Evolutionary conservation across 2,797 vertebrate genomes (phyloP), one percentile per base, ranked within the genome.

Genomic region (Neopelma chrysocephalum): DNA sequence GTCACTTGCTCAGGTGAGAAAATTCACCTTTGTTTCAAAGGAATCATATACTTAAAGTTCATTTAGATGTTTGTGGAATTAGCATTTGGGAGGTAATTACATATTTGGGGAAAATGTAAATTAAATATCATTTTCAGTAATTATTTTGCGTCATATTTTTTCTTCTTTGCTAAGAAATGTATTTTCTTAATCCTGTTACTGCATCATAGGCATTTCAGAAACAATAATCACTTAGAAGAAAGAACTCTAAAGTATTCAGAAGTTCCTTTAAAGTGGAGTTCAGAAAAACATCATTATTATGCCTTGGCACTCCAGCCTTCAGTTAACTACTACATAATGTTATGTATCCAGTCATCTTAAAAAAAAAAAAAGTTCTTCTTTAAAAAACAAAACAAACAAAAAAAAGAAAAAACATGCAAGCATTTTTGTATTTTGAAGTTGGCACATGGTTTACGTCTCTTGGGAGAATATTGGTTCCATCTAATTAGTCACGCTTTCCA

Each of bases 401-500:
- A n/a, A n/a, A 43, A 17, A n/a, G 4, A 36, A 77, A 72, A 87
- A 90, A 43, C 40, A 87, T 21, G 51, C 54, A 88, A 86, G 93
- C 78, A 78, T 90, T 95, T 96, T 84, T 92, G 29, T 90, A 82
- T 96, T 97, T 97, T 96, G 81, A 96, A 94, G 94, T 89, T 93
- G 92, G 91, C 17, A 85, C 95, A 76, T 97, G 96, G 87, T 96
- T 97, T 97, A 65, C 89, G 78, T 96, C 93, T 97, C 94, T 96
- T 51, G 12, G 81, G 97, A 94, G 95, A 95, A 95, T 96, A 94
- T 97, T 97, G 96, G 84, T 95, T 95, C 94, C 95, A 94, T 91
- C 94, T 94, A 96, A 96, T 98, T 98, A 97, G 97, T 97, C 96
- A 97, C 80, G 92, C 93, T 97, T 96, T 93, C 87, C 83, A 96